Conservation (phyloP, 2,888 invertebrate genomes). For the Calliscelio sp. region DNA sequence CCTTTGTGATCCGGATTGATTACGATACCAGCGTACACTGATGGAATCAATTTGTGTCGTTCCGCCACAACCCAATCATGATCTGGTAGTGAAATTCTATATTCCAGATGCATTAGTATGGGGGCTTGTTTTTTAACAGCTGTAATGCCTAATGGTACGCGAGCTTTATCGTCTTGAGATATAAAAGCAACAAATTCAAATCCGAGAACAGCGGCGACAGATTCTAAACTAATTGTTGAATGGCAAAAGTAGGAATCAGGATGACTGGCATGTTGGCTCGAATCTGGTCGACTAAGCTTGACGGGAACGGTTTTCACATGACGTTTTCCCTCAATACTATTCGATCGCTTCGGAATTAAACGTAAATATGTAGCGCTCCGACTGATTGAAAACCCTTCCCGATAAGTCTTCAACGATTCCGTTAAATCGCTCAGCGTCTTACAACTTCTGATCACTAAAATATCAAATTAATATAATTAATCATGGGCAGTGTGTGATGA, state of each 20-base stretch:
- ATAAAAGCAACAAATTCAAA: slow-evolving; percentile 78
- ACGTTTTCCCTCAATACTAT: slow-evolving; percentile 1
- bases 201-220: too few species aligned
- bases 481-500: too few species aligned
- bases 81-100: slow-evolving; percentile 77
- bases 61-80: slow-evolving; percentile 77
- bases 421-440: too few species aligned
- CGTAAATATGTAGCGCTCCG: slow-evolving; percentile 18
- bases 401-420: too few species aligned
- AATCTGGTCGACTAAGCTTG: too few species aligned
- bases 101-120: slow-evolving; percentile 80
- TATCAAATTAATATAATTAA: too few species aligned
- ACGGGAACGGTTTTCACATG: slow-evolving; percentile 1
- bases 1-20: slow-evolving; percentile 77
- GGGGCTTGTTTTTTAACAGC: slow-evolving; percentile 84
- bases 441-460: too few species aligned
- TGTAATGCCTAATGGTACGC: slow-evolving; percentile 82
- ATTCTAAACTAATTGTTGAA: too few species aligned
- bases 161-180: slow-evolving; percentile 81
- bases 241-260: too few species aligned
- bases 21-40: slow-evolving; percentile 80
- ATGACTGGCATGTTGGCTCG: too few species aligned
- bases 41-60: slow-evolving; percentile 79
- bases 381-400: too few species aligned
- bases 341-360: background rate